Conservation (phyloP, 2,113 vertebrate genomes). For the Anguilla japonica region DNA sequence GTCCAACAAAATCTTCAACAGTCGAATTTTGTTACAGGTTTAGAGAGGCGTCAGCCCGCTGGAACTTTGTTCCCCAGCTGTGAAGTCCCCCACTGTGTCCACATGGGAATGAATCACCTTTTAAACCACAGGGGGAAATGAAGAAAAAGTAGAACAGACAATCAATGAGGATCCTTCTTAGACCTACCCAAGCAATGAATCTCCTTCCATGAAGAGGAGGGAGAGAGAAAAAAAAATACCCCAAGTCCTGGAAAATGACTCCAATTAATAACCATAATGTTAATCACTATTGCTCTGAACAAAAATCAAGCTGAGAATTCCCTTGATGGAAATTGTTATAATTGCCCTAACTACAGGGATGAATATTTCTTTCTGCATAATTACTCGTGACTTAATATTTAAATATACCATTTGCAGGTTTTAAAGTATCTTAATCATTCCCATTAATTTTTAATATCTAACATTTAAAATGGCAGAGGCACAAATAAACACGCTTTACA, state of each 20-base stretch:
- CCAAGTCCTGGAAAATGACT: conserved; percentile 85
- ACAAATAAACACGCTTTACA: conserved; percentile 90
- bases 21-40: not conserved
- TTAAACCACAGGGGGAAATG: conserved; percentile 67
- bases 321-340: conserved; percentile 98
- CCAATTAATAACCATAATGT: conserved; percentile 95
- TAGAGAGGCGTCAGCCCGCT: conserved; percentile 45
- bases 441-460: conserved; percentile 95
- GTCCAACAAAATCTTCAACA: not conserved
- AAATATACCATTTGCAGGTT: conserved; percentile 92
- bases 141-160: conserved; percentile 54
- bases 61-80: conserved; percentile 65
- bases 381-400: conserved; percentile 95
- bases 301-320: conserved; percentile 95
- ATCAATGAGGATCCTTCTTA: conserved; percentile 76
- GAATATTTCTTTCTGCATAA: conserved; percentile 87
- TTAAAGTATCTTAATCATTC: conserved; percentile 91
- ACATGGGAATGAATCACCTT: conserved; percentile 78
- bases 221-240: conserved; percentile 66
- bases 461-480: conserved; percentile 68
- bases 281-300: conserved; percentile 96
- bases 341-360: conserved; percentile 93
- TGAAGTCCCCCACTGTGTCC: conserved; percentile 73
- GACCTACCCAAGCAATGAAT: conserved; percentile 70
- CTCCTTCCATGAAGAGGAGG: conserved; percentile 58